Base-by-base conservation (phyloP, 2,113 vertebrate species). In the Pica pica region DNA sequence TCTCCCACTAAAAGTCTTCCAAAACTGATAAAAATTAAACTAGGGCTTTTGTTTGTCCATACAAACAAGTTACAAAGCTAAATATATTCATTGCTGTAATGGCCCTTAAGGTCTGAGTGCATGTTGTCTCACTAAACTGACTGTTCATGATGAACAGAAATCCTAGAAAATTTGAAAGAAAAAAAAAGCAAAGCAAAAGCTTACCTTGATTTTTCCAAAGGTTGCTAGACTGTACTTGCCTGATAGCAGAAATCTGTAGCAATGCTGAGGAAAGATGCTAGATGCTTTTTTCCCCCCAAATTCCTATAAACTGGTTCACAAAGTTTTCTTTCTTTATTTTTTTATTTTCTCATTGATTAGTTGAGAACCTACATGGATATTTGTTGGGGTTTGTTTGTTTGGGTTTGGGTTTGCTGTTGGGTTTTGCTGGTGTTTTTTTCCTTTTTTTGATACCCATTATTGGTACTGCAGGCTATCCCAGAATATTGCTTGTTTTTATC, bases 261-360 rank as follows among this genome's bases (percentile, higher is more conserved):
- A 71, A 4, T 41, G 12, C 9, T 71, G 49, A 64, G 31, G 11
- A 92, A 63, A 80, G 42, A 52, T 52, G 15, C 42, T 69, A 67
- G 14, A 76, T 61, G 20, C 7, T 2, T 24, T 70, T 67, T 71
- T 24, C 4, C 4, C 1, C 0, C 0, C 18, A 17, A 49, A 0
- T 78, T 85, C 35, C 42, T 69, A 2, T 41, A 46, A 79, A 71
- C 14, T 10, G 27, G 4, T 53, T 73, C 11, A 44, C 6, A 7
- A 37, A 30, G 8, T 2, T 37, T 74, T 83, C 56, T n/a, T n/a
- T n/a, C n/a, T n/a, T n/a, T n/a, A n/a, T n/a, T 60, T 37, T 12
- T 37, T 57, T 28, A n/a, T 87, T 91, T 89, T 64, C 33, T 74
- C 20, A 31, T 42, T 44, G 28, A 17, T 41, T 75, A 42, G 15